phyloP scores from a whole-genome alignment of 2,113 vertebrate species.

The Corydoras sp. region DNA sequence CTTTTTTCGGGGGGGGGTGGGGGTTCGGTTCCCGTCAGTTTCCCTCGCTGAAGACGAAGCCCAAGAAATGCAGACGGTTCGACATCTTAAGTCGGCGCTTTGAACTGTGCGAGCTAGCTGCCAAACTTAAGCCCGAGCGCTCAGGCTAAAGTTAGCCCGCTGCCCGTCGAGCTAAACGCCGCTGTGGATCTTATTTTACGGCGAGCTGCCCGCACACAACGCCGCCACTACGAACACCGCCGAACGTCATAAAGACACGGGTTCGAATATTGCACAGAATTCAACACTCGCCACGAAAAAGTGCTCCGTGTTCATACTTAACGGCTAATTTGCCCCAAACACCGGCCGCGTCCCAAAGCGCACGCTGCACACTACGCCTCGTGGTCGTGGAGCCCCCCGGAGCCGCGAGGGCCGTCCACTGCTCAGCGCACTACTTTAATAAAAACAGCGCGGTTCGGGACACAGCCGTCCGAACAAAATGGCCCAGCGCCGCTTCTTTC shows the following conservation, averaged over 20 bases:
- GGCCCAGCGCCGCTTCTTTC: neutral
- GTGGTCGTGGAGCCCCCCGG: neutral
- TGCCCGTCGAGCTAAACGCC: neutral
- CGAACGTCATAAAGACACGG: neutral
- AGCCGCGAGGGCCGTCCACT: neutral
- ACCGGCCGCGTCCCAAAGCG: neutral
- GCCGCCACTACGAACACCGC: too few relatives aligned
- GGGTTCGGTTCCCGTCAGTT: too few relatives aligned
- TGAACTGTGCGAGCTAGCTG: neutral
- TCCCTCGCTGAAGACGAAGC: too few relatives aligned
- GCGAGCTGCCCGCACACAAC: too few relatives aligned
- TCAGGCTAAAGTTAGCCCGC: slow-evolving; percentile 14
- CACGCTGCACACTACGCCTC: neutral
- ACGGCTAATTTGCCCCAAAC: slow-evolving; percentile 15
- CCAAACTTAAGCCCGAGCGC: slow-evolving; percentile 7
- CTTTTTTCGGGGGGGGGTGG: neutral
- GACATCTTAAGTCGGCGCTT: neutral
- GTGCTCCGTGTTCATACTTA: slow-evolving; percentile 14
- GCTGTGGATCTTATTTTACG: too few relatives aligned
- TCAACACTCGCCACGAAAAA: neutral
- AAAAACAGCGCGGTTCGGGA: neutral
- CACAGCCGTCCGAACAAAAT: slow-evolving; percentile 22
- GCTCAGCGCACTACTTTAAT: neutral
- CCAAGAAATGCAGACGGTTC: too few relatives aligned
- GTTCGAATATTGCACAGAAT: neutral